phyloP scores from a whole-genome alignment of 2,888 invertebrate species.

The Acronicta psi region DNA sequence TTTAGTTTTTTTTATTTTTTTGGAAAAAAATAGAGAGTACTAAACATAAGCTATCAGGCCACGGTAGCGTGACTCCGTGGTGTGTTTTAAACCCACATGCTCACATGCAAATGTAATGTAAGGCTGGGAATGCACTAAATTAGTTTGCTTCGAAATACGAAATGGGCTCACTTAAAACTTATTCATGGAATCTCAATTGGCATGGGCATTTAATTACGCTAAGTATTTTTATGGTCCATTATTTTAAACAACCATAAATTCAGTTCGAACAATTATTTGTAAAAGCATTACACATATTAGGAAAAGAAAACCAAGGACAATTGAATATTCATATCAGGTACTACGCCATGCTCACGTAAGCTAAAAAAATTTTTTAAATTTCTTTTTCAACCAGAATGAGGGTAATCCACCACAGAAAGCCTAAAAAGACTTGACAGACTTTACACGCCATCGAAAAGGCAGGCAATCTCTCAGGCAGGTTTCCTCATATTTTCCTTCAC shows the following conservation, averaged over 20 bases:
- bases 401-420: too few relatives aligned
- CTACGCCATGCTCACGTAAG: too few relatives aligned
- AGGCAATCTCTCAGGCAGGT: too few relatives aligned
- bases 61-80: conserved; percentile 48
- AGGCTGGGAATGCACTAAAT: conserved; percentile 49
- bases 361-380: too few relatives aligned
- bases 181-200: conserved; percentile 47
- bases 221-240: conserved; percentile 40
- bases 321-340: too few relatives aligned
- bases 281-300: too few relatives aligned
- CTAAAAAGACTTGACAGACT: too few relatives aligned
- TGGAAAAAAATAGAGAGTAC: conserved; percentile 29
- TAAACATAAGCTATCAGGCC: conserved; percentile 62
- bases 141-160: conserved; percentile 36
- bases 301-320: too few relatives aligned
- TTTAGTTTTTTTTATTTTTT: conserved; percentile 37
- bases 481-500: too few relatives aligned
- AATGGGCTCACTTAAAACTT: conserved; percentile 25
- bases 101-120: conserved; percentile 50
- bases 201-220: conserved; percentile 28
- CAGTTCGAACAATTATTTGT: too few relatives aligned
- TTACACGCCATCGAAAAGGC: too few relatives aligned
- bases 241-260: conserved; percentile 26
- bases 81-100: conserved; percentile 46
- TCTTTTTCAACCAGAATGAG: too few relatives aligned